phyloP scores from a whole-genome alignment of 2,888 invertebrate genomes.

The Celastrina argiolus region DNA sequence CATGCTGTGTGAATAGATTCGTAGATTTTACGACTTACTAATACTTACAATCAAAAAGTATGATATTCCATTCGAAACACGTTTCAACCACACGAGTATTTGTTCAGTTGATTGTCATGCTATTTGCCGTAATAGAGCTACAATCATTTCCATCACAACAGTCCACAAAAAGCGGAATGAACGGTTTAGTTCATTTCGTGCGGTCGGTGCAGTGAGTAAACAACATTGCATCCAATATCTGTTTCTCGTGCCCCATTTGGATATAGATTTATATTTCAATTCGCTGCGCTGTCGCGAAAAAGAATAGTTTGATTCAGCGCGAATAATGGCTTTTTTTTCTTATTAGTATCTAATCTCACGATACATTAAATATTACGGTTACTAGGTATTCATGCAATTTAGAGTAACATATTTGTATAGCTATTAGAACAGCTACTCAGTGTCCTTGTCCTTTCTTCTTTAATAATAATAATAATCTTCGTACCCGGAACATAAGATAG shows the following conservation, averaged over 20 bases:
- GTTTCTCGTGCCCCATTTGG: not conserved
- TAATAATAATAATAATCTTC: too few relatives aligned
- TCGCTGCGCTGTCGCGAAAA: not conserved
- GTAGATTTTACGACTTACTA: too few relatives aligned
- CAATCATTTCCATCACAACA: not conserved
- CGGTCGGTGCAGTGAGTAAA: not conserved
- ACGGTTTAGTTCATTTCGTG: slow-evolving; percentile 10
- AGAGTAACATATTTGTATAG: too few relatives aligned
- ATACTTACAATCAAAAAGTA: too few relatives aligned
- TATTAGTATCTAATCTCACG: not conserved
- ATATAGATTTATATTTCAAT: slow-evolving; percentile 7
- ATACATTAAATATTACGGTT: too few relatives aligned
- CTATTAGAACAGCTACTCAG: too few relatives aligned
- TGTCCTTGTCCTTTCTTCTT: too few relatives aligned
- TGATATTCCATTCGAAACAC: not conserved
- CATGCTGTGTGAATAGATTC: too few relatives aligned
- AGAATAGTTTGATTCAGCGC: not conserved
- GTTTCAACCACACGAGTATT: not conserved
- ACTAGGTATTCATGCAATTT: too few relatives aligned
- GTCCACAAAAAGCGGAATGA: slow-evolving; percentile 5
- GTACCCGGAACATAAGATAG: too few relatives aligned
- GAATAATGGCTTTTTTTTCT: not conserved
- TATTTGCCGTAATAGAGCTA: not conserved
- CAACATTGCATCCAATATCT: not conserved
- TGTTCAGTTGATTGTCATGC: slow-evolving; percentile 7